phyloP scores from a whole-genome alignment of 64 coral and sea anemone species.

The Montipora efflorescens region DNA sequence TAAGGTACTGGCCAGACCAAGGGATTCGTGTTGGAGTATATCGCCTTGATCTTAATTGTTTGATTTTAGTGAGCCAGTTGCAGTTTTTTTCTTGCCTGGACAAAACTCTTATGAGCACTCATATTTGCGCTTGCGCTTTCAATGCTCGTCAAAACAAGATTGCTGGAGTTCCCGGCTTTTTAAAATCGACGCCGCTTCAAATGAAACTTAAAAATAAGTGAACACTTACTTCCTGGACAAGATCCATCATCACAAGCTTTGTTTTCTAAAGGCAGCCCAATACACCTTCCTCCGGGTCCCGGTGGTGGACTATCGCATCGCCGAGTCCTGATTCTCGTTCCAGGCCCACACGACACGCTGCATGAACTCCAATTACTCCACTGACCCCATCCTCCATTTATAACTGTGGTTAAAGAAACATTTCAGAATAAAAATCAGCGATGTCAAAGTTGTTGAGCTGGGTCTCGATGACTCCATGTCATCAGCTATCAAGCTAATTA shows the following conservation, averaged over 20 bases:
- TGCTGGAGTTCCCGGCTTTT: too few relatives aligned
- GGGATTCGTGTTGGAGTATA: too few relatives aligned
- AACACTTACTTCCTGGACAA: conserved; percentile 15
- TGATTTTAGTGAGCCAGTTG: too few relatives aligned
- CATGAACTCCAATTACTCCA: conserved; percentile 39
- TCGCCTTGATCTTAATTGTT: too few relatives aligned
- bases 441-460: too few relatives aligned
- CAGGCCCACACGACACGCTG: conserved; percentile 51
- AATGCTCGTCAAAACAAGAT: neutral
- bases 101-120: neutral
- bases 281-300: conserved; percentile 14
- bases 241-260: neutral
- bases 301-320: conserved; percentile 49
- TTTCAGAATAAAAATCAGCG: too few relatives aligned
- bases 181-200: too few relatives aligned
- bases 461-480: too few relatives aligned
- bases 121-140: neutral
- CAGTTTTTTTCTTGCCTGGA: neutral
- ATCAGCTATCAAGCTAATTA: too few relatives aligned
- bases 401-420: neutral
- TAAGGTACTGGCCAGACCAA: too few relatives aligned
- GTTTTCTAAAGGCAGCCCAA: neutral
- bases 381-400: conserved; percentile 22
- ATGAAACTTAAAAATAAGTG: neutral
- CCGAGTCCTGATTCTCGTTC: conserved; percentile 3